Percentiles rank a stretch among this genome's conserved stretches.
phyloP scores from a whole-genome alignment of 2,888 invertebrate genomes.

The Noctua pronuba region DNA sequence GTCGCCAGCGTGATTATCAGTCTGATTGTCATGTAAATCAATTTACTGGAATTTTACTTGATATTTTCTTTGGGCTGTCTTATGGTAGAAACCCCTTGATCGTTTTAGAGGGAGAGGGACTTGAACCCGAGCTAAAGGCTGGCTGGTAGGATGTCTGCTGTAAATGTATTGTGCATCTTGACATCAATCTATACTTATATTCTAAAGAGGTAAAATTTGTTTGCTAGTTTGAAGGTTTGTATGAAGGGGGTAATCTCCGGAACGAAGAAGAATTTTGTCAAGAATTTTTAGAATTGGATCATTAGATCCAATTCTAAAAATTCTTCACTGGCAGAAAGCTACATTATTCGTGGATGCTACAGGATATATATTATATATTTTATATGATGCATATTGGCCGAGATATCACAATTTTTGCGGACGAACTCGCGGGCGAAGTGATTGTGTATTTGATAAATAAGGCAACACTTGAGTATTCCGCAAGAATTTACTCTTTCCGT shows the following conservation, averaged over 20 bases:
- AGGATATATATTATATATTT: no score
- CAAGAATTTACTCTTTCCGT: neutral
- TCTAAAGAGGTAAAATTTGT: no score
- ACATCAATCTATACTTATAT: neutral
- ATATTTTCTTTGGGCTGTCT: conserved; percentile 44
- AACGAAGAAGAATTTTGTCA: no score
- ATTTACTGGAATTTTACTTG: conserved; percentile 42
- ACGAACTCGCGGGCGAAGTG: no score
- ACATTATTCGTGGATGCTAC: no score
- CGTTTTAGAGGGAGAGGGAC: neutral
- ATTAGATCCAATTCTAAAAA: no score
- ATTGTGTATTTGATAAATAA: neutral
- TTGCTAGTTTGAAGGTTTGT: no score
- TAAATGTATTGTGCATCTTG: neutral
- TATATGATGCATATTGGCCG: no score
- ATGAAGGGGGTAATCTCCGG: no score
- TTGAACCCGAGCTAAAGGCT: neutral
- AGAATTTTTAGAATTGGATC: no score
- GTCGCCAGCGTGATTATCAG: conserved; percentile 12
- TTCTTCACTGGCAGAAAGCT: no score
- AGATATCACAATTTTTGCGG: no score
- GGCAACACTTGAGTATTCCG: neutral
- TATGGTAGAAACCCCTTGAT: neutral
- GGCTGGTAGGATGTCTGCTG: neutral
- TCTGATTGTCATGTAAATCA: conserved; percentile 58